Conservation (phyloP, 1,140 invertebrate genomes). For the Archivesica marissinica region DNA sequence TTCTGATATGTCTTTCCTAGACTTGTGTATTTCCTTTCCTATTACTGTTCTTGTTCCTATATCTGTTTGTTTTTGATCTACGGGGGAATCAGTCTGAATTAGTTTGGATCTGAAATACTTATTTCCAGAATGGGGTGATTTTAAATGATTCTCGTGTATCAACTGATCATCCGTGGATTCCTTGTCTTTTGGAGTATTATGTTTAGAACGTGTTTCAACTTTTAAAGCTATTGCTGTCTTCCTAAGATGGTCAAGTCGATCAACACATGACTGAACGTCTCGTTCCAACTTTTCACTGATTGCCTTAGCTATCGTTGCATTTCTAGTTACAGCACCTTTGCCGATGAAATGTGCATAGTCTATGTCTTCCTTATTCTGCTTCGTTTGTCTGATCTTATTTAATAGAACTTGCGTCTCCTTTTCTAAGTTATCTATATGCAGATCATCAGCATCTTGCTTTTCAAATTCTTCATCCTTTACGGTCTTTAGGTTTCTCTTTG, state of each 20-base stretch:
- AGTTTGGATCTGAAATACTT: neutral
- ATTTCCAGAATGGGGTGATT: neutral
- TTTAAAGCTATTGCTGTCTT: neutral
- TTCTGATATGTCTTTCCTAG: neutral
- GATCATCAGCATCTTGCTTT: slow-evolving; percentile 38
- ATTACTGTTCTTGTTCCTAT: neutral
- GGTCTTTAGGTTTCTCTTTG: neutral
- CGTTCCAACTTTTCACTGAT: slow-evolving; percentile 47
- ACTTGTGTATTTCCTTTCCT: neutral
- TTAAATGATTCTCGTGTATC: neutral
- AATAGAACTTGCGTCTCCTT: slow-evolving; percentile 53
- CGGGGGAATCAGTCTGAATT: neutral
- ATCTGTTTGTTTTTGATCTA: neutral
- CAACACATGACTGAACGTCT: slow-evolving; percentile 29
- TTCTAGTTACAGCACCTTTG: slow-evolving; percentile 40
- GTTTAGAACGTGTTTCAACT: neutral
- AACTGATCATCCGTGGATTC: no score
- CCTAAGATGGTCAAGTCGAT: slow-evolving; percentile 37
- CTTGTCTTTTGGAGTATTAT: neutral
- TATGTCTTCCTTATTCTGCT: slow-evolving; percentile 48
- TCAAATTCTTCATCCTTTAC: slow-evolving; percentile 21
- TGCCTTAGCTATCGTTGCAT: slow-evolving; percentile 19
- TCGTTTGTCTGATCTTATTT: slow-evolving; percentile 34
- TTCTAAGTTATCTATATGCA: slow-evolving; percentile 40
- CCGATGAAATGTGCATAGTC: slow-evolving; percentile 38